These are phyloP conservation scores for Dolichallabes microphthalmus DNA, from an alignment of 2,113 vertebrate species.

Conservation along the genomic window DNA sequence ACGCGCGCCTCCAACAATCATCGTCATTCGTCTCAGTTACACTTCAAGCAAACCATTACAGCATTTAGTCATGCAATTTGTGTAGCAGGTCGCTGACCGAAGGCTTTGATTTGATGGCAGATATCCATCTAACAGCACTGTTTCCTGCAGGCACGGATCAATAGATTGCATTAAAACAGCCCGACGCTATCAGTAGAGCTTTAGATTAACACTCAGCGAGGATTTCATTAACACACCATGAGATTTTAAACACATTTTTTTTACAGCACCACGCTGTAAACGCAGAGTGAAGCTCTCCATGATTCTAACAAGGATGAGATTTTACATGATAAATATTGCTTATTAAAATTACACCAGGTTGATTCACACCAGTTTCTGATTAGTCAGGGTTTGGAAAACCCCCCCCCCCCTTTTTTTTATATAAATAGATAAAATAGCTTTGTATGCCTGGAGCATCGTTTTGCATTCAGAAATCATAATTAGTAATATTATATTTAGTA, in stretches of 20 bases:
- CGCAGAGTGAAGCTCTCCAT: background rate
- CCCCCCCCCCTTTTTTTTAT: background rate
- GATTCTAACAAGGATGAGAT: background rate
- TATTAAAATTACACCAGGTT: background rate
- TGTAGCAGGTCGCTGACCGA: slow-evolving; percentile 41
- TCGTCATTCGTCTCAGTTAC: slow-evolving; percentile 71
- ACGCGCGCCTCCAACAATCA: slow-evolving; percentile 53
- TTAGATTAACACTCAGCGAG: slow-evolving; percentile 42
- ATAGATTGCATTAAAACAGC: slow-evolving; percentile 52
- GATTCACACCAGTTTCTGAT: background rate
- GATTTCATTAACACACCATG: slow-evolving; percentile 20
- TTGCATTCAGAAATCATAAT: background rate
- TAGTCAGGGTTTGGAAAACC: background rate
- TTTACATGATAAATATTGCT: background rate
- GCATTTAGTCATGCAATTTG: slow-evolving; percentile 56
- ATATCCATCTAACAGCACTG: slow-evolving; percentile 44
- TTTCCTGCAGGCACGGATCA: slow-evolving; percentile 57
- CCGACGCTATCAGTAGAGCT: slow-evolving; percentile 38
- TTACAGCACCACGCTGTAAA: background rate
- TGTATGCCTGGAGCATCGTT: background rate
- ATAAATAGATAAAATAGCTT: background rate
- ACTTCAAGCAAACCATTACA: slow-evolving; percentile 67
- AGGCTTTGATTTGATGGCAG: slow-evolving; percentile 60
- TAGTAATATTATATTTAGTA: background rate
- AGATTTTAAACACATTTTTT: background rate